Percentiles rank a stretch among this genome's conserved stretches.
Conservation (phyloP, 2,888 invertebrate genomes). For the Biston stratarius region DNA sequence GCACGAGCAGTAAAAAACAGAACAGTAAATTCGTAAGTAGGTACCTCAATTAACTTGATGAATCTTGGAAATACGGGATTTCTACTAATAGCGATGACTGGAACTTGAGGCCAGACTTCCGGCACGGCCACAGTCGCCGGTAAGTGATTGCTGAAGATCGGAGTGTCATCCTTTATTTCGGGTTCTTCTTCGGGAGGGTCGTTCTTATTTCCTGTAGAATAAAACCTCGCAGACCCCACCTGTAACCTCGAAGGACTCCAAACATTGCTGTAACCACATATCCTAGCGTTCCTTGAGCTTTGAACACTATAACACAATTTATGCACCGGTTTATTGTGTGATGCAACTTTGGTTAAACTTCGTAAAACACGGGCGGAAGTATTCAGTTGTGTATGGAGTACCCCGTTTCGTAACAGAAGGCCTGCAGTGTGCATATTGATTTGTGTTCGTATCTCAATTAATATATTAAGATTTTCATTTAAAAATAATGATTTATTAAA, state of each 20-base stretch:
- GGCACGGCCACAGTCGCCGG: slow-evolving; percentile 97
- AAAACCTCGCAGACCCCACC: slow-evolving; percentile 59
- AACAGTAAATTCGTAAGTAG: neutral
- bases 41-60: slow-evolving; percentile 98
- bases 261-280: slow-evolving; percentile 58
- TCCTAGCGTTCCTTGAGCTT: slow-evolving; percentile 50
- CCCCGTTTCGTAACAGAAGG: slow-evolving; percentile 67
- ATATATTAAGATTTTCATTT: slow-evolving; percentile 53
- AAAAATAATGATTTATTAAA: slow-evolving; percentile 47
- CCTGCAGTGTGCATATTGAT: slow-evolving; percentile 75
- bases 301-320: slow-evolving; percentile 50
- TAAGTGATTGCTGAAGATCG: slow-evolving; percentile 86
- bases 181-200: slow-evolving; percentile 75
- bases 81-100: slow-evolving; percentile 96
- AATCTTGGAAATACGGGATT: slow-evolving; percentile 99
- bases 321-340: slow-evolving; percentile 69
- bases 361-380: slow-evolving; percentile 62
- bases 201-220: slow-evolving; percentile 69
- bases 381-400: slow-evolving; percentile 69
- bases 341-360: slow-evolving; percentile 79
- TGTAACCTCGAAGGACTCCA: slow-evolving; percentile 47
- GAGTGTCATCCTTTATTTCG: slow-evolving; percentile 72
- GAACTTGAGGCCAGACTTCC: slow-evolving; percentile 98
- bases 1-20: no score
- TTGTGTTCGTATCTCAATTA: slow-evolving; percentile 25